Base-by-base conservation (phyloP, 64 coral and sea anemone species). In the Dendrophyllia cribrosa region DNA sequence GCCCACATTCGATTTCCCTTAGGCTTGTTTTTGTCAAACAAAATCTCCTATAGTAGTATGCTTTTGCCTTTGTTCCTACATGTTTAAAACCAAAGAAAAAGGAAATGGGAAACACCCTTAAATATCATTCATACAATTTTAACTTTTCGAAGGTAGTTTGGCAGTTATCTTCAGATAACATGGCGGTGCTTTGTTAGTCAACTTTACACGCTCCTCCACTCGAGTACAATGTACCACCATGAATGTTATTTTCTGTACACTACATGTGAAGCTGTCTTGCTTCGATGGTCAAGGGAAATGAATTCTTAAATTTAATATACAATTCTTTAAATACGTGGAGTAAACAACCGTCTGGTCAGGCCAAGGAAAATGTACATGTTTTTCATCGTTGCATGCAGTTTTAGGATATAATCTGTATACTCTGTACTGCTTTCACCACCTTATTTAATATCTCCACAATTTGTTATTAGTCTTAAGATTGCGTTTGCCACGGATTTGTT, bases 401-500 rank as follows among this genome's bases (percentile, higher is more conserved):
- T 16, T 23, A 52, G 7, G 26, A 26, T 64, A 21, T 47, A 16
- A 73, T 73, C 25, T 15, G 24, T 2, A 73, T 6, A 63, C 26
- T 63, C 9, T 82, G 58, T 44, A 65, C 79, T 46, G 14, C 4
- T 64, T 65, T 49, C 53, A 56, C 65, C 34, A 34, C 58, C 79
- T 34, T 44, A 25, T 47, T 84, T 23, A 51, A 68, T 67, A 66
- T 67, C 17, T 62, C 61, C 8, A 12, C 45, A 64, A 51, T 65
- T 68, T 84, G 43, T 84, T 64, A 64, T 64, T 82, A n/a, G 15
- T 82, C 43, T 82, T 64, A 46, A 23, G 15, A 65, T 64, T 77
- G 34, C 59, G 25, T 59, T 64, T 82, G 59, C 58, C 26, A 66
- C 43, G 26, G 58, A 82, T 82, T 82, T 82, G 78, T 45, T 44